Percentiles rank a stretch among this genome's conserved stretches.
These are phyloP conservation scores for Eleutherodactylus coqui DNA, from an alignment of 2,797 vertebrate genomes.

Conservation along the genomic window DNA sequence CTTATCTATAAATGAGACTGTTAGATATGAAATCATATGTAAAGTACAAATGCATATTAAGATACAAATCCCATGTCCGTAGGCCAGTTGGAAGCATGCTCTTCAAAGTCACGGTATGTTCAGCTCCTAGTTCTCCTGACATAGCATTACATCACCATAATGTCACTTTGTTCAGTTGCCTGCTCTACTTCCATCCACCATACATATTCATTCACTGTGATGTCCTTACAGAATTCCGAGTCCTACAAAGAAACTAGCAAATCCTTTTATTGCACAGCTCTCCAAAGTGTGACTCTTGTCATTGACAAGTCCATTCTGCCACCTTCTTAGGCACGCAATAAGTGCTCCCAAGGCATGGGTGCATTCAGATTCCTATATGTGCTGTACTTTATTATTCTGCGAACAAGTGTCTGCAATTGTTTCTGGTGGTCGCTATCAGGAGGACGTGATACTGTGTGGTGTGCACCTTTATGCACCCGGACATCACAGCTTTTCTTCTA, in stretches of 20 bases:
- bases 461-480: no score
- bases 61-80: slow-evolving; percentile 8
- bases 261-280: not conserved
- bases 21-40: not conserved
- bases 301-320: no score
- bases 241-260: not conserved
- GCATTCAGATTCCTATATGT: no score
- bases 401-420: no score
- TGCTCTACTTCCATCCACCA: not conserved
- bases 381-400: no score
- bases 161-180: not conserved
- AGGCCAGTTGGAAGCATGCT: not conserved
- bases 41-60: not conserved
- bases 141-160: slow-evolving; percentile 24
- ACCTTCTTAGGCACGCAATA: no score
- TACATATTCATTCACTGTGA: slow-evolving; percentile 1
- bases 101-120: slow-evolving; percentile 20
- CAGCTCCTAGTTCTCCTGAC: slow-evolving; percentile 12
- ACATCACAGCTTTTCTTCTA: no score
- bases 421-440: no score
- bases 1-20: not conserved
- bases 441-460: no score
- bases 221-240: not conserved
- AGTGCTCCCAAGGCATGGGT: no score
- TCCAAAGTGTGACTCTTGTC: no score